phyloP scores from a whole-genome alignment of 2,888 invertebrate species.

The Halictus ligatus region DNA sequence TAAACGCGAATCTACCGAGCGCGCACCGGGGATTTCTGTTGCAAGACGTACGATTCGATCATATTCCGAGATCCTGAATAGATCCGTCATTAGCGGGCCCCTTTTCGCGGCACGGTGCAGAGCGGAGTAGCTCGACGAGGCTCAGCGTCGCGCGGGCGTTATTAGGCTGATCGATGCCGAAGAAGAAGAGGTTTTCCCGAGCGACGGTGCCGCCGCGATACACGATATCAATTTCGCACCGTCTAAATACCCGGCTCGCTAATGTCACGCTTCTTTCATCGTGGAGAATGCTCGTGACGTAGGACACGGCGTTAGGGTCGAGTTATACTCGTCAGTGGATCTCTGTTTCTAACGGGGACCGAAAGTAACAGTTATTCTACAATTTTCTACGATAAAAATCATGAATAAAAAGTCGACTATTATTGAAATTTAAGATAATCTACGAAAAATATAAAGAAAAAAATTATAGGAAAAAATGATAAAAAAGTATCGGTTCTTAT shows the following conservation, averaged over 20 bases:
- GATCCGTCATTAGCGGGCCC: conserved; percentile 40
- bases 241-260: conserved; percentile 28
- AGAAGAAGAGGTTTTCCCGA: conserved; percentile 14
- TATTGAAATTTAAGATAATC: too few species aligned
- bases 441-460: too few species aligned
- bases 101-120: neutral
- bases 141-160: conserved; percentile 15
- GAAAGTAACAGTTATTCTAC: too few species aligned
- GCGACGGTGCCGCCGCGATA: conserved; percentile 19
- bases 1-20: conserved; percentile 27
- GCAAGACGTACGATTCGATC: conserved; percentile 35
- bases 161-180: conserved; percentile 47
- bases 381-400: too few species aligned
- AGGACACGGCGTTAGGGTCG: too few species aligned
- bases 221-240: conserved; percentile 41
- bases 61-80: conserved; percentile 42
- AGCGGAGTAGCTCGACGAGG: neutral
- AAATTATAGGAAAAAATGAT: too few species aligned
- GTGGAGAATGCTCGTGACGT: neutral
- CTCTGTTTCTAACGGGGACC: too few species aligned
- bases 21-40: conserved; percentile 15
- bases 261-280: conserved; percentile 24
- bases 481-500: too few species aligned
- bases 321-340: too few species aligned
- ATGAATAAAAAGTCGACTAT: too few species aligned